Base-by-base conservation (phyloP, 2,888 invertebrate species). In the Teleogryllus oceanicus region DNA sequence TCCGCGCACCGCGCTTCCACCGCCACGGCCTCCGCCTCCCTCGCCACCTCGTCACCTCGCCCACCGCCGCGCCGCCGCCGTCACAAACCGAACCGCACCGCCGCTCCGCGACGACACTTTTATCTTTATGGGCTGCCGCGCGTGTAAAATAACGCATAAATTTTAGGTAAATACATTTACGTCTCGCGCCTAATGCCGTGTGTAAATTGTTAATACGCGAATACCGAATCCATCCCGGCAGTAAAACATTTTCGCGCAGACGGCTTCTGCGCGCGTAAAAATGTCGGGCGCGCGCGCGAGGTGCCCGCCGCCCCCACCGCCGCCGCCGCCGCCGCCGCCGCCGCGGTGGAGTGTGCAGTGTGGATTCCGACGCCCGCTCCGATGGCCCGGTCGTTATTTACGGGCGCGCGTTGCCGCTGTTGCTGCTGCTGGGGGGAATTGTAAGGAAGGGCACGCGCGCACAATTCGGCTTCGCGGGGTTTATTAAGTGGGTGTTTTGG, bases 241-340 rank as follows among this genome's bases (percentile, higher is more conserved):
- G 62, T 62, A 62, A 62, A 62, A 62, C 62, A 62, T 62, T 62
- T 62, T 62, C 62, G 62, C 62, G 62, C 62, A 62, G 62, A 62
- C 62, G 62, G 62, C n/a, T n/a, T 62, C 5, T 5, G n/a, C 62
- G 13, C 12, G 62, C 13, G 62, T n/a, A n/a, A 62, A 62, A 62
- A n/a, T 8, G 62, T 37, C 8, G 37, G 5, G 5, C 37, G 37
- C 37, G 24, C 2, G 24, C 37, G 37, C 37, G 37, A 37, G 8
- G 37, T 37, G 37, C 37, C 24, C 37, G 24, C 5, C 4, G 24
- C 24, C 24, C 24, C 4, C 24, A 3, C 24, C 24, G 24, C 2
- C 21, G 1, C 21, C 21, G 21, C 21, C 21, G 21, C 21, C 21
- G 1, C 21, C 21, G 21, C 21, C 21, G 24, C 24, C 24, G 24